Base-by-base conservation (phyloP, 64 coral and sea anemone species). In the Platygyra sinensis region DNA sequence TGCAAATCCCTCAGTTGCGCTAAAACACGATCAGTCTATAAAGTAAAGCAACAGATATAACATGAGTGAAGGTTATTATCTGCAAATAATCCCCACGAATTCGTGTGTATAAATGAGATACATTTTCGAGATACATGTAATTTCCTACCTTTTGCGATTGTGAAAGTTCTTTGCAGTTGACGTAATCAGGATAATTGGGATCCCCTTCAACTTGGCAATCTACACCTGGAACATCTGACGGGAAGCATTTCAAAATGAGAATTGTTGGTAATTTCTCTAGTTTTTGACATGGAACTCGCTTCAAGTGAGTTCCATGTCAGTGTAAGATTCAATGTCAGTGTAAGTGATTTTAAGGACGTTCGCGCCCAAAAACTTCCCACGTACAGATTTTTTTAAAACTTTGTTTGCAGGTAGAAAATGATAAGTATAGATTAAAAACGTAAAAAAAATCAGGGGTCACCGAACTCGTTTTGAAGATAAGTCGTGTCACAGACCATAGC, bases 171-270 rank as follows among this genome's bases (percentile, higher is more conserved):
- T 30, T 80, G 88, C 88, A 89, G 14, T 89, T 32, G 22, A 89
- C 60, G 38, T 89, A 89, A 54, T 80, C 62, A 24, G 88, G 88
- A 67, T 77, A 89, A 27, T 67, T 89, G 17, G 74, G 59, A 59
- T 89, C 88, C 1, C 75, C 88, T 72, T 51, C 39, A 2, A 30
- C 51, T 63, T 52, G 33, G 18, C 75, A 89, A 54, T 67, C 55
- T 32, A 19, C n/a, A 2, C 28, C 76, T 20, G 88, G 76, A 77
- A 62, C 13, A 67, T 89, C 88, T 89, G 31, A 15, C 4, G 25
- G 22, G 0, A 67, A 22, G 24, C 7, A 46, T 46, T 46, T 67
- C 7, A 67, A 67, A 8, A 24, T 67, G 3, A 24, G 8, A 10
- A 29, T 69, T 24, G 10, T 27, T 29, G 65, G 65, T 10, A 29